Conservation (phyloP, 2,113 vertebrate genomes). For the Dasyornis broadbenti region DNA sequence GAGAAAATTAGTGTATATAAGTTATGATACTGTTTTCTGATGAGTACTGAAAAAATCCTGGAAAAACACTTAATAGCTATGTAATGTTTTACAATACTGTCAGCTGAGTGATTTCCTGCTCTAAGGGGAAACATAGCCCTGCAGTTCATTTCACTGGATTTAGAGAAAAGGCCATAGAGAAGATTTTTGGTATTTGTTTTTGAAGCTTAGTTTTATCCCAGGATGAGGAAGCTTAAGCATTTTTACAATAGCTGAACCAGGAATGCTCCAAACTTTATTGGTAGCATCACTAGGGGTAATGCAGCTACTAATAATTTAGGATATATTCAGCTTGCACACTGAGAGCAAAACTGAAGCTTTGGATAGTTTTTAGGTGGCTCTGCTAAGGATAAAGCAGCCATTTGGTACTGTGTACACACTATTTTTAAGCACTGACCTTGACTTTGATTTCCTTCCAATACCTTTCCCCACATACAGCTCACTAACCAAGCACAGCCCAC, state of each 20-base stretch:
- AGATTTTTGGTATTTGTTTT: constrained; percentile 40
- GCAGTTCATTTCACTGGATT: neutral
- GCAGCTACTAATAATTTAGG: neutral
- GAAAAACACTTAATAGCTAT: constrained; percentile 36
- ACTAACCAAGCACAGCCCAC: neutral
- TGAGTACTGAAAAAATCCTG: constrained; percentile 30
- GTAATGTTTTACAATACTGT: neutral
- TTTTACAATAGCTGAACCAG: neutral
- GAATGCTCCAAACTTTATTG: neutral
- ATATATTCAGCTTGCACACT: neutral
- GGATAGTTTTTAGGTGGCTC: neutral
- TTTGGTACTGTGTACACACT: neutral
- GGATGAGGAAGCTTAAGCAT: neutral
- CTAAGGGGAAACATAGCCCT: neutral
- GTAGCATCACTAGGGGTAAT: neutral
- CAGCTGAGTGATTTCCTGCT: neutral
- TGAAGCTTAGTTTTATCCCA: constrained; percentile 11
- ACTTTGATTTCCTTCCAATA: neutral
- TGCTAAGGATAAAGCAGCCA: neutral
- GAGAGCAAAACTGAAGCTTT: neutral
- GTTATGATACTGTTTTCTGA: constrained; percentile 12
- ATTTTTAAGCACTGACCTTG: neutral
- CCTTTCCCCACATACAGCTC: neutral
- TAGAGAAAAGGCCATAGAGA: neutral
- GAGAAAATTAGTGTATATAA: constrained; percentile 24